Percentiles rank a stretch among this genome's conserved stretches.
phyloP scores from a whole-genome alignment of 2,113 vertebrate species.

The Limanda limanda region DNA sequence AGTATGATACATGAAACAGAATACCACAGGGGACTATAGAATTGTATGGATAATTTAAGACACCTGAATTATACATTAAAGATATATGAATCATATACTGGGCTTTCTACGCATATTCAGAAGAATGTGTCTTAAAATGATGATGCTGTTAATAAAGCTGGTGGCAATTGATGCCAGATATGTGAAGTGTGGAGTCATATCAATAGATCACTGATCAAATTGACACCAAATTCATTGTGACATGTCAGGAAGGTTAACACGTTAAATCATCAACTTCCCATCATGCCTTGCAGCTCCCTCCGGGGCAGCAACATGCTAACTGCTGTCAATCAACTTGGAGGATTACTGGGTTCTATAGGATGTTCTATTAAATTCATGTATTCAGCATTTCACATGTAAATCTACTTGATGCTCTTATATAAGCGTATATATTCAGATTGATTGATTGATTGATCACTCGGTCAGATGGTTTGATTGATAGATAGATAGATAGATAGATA shows the following conservation, averaged over 20 bases:
- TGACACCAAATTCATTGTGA: background rate
- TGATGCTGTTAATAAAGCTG: background rate
- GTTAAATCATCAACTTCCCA: background rate
- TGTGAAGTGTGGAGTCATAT: background rate
- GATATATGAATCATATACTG: constrained; percentile 32
- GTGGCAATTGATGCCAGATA: background rate
- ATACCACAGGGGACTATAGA: constrained; percentile 13
- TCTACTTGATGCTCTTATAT: too few species aligned
- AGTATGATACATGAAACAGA: constrained; percentile 15
- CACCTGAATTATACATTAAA: constrained; percentile 43
- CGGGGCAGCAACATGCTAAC: too few species aligned
- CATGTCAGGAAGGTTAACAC: constrained; percentile 10
- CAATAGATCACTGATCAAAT: background rate
- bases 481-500: too few species aligned
- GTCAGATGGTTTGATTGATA: too few species aligned
- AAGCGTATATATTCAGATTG: background rate
- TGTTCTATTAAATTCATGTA: constrained; percentile 14
- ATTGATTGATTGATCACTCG: background rate
- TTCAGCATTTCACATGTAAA: too few species aligned
- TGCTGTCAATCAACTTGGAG: background rate
- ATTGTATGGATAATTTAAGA: constrained; percentile 38
- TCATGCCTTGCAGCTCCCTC: constrained; percentile 17
- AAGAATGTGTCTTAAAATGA: background rate
- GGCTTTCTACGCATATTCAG: background rate
- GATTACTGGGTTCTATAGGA: background rate